These are phyloP conservation scores for Gastrophysa polygoni DNA, from an alignment of 2,888 invertebrate genomes.

Conservation along the genomic window DNA sequence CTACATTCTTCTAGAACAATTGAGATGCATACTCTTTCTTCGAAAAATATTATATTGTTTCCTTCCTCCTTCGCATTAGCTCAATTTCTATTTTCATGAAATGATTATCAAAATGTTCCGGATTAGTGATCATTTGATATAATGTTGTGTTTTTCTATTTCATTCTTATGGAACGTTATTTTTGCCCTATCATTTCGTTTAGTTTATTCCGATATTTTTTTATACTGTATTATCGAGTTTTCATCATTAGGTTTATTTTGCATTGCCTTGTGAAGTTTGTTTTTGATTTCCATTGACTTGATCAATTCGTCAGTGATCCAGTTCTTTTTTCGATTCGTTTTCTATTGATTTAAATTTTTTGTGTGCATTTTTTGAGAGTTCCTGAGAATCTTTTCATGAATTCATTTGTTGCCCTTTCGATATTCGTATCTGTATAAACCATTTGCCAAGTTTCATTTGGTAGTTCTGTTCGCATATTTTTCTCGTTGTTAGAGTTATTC, in stretches of 20 bases:
- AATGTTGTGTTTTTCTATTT: background rate
- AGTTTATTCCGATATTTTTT: background rate
- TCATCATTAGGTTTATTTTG: background rate
- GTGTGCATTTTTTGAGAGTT: background rate
- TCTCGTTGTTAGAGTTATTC: slow-evolving; percentile 2
- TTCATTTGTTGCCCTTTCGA: background rate
- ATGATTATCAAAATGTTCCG: background rate
- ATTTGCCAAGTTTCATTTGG: slow-evolving; percentile 1
- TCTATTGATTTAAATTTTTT: background rate
- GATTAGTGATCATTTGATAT: background rate
- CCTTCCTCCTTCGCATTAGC: background rate
- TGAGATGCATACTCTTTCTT: background rate
- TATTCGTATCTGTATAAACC: background rate
- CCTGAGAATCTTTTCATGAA: background rate
- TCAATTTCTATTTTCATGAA: background rate
- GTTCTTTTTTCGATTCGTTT: background rate
- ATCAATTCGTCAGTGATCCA: slow-evolving; percentile 4
- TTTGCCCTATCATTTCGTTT: background rate
- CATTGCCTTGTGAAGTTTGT: background rate
- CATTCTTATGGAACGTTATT: background rate
- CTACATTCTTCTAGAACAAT: background rate
- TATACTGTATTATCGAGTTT: background rate
- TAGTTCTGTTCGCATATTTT: background rate
- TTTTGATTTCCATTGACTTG: slow-evolving; percentile 1
- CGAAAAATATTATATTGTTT: background rate